These are phyloP conservation scores for Erebia epiphron DNA, from an alignment of 2,888 invertebrate species.

Conservation along the genomic window DNA sequence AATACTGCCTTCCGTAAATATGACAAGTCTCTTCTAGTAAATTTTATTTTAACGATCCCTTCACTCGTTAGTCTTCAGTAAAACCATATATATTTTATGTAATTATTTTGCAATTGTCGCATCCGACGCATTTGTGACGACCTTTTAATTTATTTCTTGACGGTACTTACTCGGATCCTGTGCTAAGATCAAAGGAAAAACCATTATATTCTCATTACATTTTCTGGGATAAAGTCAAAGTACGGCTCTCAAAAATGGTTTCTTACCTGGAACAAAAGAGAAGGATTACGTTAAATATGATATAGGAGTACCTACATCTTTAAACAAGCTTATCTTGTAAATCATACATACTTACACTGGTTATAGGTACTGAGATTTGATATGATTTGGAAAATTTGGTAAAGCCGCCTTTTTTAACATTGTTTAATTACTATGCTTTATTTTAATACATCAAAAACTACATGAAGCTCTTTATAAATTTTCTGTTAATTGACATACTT, in stretches of 20 bases:
- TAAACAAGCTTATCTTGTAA: conserved; percentile 8
- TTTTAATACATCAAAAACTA: background rate
- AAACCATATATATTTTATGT: conserved; percentile 33
- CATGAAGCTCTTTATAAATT: background rate
- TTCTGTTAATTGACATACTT: conserved; percentile 2
- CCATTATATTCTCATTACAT: conserved; percentile 42
- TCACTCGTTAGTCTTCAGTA: conserved; percentile 36
- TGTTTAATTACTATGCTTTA: background rate
- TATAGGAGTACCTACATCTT: conserved; percentile 7
- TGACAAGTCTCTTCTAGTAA: conserved; percentile 27
- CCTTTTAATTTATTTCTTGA: conserved; percentile 48
- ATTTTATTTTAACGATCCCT: conserved; percentile 28
- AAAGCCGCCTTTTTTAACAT: background rate
- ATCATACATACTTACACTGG: background rate
- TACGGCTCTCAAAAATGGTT: conserved; percentile 32
- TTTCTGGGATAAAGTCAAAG: conserved; percentile 37
- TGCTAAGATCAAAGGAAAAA: conserved; percentile 50
- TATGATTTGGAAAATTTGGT: background rate
- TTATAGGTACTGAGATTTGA: background rate
- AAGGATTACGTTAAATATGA: conserved; percentile 28
- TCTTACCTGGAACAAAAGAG: conserved; percentile 53
- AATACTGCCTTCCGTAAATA: conserved; percentile 21
- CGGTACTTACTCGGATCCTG: conserved; percentile 47
- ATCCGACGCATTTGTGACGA: conserved; percentile 44
- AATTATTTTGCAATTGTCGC: conserved; percentile 45